Evolutionary conservation across 2,888 invertebrate species (phyloP), one percentile per base, ranked within the genome.

Genomic region (Drosophila monieri): DNA sequence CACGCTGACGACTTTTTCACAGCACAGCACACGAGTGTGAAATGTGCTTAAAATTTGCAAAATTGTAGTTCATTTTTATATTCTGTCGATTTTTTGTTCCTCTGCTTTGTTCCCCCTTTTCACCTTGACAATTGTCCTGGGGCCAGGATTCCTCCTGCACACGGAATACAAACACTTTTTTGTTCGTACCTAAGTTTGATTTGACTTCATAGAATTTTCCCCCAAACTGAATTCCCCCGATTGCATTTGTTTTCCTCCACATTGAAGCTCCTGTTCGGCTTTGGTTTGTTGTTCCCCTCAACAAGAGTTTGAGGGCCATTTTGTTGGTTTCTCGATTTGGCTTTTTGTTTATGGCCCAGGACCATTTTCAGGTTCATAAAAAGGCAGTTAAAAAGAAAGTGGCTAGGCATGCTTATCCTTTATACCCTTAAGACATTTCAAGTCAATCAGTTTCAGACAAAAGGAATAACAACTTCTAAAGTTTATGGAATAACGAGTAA

Each of bases 11-110:
- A 83, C 86, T 84, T 83, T 76, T 78, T 76, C 48, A 64, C 78
- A 77, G 62, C 76, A 80, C 37, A 35, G 35, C 35, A 27, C 35
- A n/a, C 12, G 12, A 35, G n/a, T n/a, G 78, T 74, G 80, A 83
- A 88, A 78, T 88, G 84, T 88, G 84, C 74, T 85, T 88, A 83
- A 85, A 80, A 83, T 88, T 67, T 73, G 73, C 77, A 85, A 81
- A 84, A 78, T 85, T 85, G 65, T 74, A 71, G 68, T 85, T 70
- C 71, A 70, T 81, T 81, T 77, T 78, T 72, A 77, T 75, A 64
- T 73, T 66, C 74, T 87, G 68, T 85, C 81, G 69, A 86, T 23
- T 74, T 60, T 58, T 64, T 48, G 35, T 32, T 37, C 48, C 14
- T 41, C 2, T 35, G 46, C 43, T 21, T 43, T 21, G 10, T 59